Base-by-base conservation (phyloP, 2,888 invertebrate species). In the Zeuzera pyrina region DNA sequence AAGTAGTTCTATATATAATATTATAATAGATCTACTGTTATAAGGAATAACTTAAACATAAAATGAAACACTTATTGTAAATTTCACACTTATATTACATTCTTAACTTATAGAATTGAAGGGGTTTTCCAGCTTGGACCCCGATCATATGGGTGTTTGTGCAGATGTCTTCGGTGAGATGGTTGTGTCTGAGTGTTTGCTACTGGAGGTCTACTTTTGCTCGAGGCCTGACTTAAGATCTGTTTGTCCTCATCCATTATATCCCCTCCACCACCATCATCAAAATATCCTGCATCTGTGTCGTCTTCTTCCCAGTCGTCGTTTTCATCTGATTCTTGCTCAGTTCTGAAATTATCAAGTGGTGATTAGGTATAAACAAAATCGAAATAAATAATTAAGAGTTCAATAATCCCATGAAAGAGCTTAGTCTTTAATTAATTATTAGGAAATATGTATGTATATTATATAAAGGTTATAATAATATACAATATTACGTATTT, bases 61-160 rank as follows among this genome's bases (percentile, higher is more conserved):
- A n/a, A 26, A 25, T 12, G 12, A 26, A 26, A 1, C n/a, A n/a
- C 13, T 12, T 26, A 10, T 6, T 10, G 12, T 26, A 5, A 8
- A 12, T 26, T 12, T 12, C 10, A 26, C 10, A 26, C 12, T 26
- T 12, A 26, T 26, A 29, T n/a, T 29, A 11, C 12, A 29, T 13
- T 29, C 4, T n/a, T 6, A 29, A 12, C 10, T 29, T 29, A 12
- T 16, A 8, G 5, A 6, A 19, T 6, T 5, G 19, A 6, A 6
- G 5, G 10, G 43, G 43, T 31, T 44, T 43, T 48, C 35, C 45
- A 45, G 26, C 36, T 57, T 34, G 83, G 83, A 38, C 83, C 83
- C 11, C 83, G 65, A 47, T 84, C 83, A 45, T 79, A 84, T 3
- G 83, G 83, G 36, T 84, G 79, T 77, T 79, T 84, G 52, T 79